Evolutionary conservation across 2,888 invertebrate species (phyloP), one percentile per base, ranked within the genome.

Genomic region (Dexiosoma caninum): DNA sequence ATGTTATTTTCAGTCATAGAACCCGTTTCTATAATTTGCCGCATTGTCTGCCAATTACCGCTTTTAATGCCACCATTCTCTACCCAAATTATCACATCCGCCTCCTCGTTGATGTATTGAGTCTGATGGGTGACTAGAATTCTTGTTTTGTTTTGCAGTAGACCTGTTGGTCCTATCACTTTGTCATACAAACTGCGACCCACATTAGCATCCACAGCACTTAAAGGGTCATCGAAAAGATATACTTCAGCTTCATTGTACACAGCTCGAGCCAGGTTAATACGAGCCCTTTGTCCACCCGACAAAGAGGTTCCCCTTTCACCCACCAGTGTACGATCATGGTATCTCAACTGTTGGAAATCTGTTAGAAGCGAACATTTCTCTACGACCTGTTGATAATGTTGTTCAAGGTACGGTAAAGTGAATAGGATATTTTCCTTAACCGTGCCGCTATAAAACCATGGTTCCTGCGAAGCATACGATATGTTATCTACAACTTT

Each of bases 61-160:
- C 88, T 89, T 2, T 85, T 84, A 21, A 90, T 88, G 4, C 83
- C 71, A 0, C 90, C 94, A 84, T 93, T 92, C 82, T 93, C 92
- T 37, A 94, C 88, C 69, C 94, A 90, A 14, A 94, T 90, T 79
- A 94, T 92, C 79, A 91, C 90, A 88, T 93, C 92, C 1, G 92
- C 93, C 78, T 92, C 90, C 66, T 92, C 92, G 0, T 44, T 74
- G 0, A 94, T 89, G 83, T 94, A 94, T 86, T 96, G 95, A 5
- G 95, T 89, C 87, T 96, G 96, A 90, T 96, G 96, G 0, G 96
- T 96, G 19, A 95, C 94, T 1, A 96, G 91, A 57, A 96, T 91
- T 32, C 94, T 91, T 0, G 94, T 94, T 87, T 94, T 94, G 23
- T 92, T 91, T 40, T 91, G 91, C 71, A 92, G 84, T 49, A 91